These are phyloP conservation scores for Melolontha melolontha DNA, from an alignment of 2,888 invertebrate species.

Conservation along the genomic window DNA sequence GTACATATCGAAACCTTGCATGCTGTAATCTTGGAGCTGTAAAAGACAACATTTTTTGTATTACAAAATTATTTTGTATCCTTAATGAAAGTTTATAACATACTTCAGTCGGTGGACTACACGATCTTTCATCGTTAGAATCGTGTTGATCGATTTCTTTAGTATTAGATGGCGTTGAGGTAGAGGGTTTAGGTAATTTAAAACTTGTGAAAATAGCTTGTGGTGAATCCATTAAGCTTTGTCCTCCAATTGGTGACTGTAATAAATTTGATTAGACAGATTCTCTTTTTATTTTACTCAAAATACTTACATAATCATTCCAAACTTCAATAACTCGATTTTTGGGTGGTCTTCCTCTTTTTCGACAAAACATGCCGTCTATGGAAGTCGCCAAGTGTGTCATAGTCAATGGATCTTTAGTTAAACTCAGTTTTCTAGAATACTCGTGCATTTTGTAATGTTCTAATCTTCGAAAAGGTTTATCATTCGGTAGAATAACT, in stretches of 20 bases:
- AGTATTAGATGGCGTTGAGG: slow-evolving; percentile 56
- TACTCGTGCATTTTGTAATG: slow-evolving; percentile 85
- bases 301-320: slow-evolving; percentile 79
- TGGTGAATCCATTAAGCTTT: slow-evolving; percentile 73
- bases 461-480: slow-evolving; percentile 83
- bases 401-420: slow-evolving; percentile 66
- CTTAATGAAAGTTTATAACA: slow-evolving; percentile 49
- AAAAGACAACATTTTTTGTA: slow-evolving; percentile 35
- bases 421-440: slow-evolving; percentile 63
- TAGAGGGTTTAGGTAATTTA: slow-evolving; percentile 82
- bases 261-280: slow-evolving; percentile 38
- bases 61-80: neutral
- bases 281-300: neutral
- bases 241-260: slow-evolving; percentile 61
- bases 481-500: slow-evolving; percentile 81
- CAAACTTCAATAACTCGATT: slow-evolving; percentile 94
- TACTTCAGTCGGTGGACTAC: slow-evolving; percentile 62
- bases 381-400: slow-evolving; percentile 78
- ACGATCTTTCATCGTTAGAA: slow-evolving; percentile 62
- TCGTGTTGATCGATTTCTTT: slow-evolving; percentile 61
- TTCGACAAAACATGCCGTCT: slow-evolving; percentile 92
- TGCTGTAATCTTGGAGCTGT: slow-evolving; percentile 68
- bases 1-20: slow-evolving; percentile 74
- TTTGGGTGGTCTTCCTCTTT: slow-evolving; percentile 96
- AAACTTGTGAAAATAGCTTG: slow-evolving; percentile 95